These are phyloP conservation scores for Parazoanthus swiftii DNA, from an alignment of 92 coral and sea anemone species.

Conservation along the genomic window DNA sequence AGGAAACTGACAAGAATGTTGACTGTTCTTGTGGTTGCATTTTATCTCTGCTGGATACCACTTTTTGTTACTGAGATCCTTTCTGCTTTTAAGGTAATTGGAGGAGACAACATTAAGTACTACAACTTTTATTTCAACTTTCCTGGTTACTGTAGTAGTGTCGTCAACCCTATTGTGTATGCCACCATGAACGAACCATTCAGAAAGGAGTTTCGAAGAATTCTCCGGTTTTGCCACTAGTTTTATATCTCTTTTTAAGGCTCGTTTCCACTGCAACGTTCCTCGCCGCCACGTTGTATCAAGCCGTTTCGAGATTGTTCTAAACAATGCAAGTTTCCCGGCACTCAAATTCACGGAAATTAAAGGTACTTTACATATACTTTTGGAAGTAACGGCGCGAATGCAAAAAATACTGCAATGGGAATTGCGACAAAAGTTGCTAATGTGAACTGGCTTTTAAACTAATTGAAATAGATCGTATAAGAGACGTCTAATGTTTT, in stretches of 20 bases:
- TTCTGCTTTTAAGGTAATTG: constrained; percentile 4
- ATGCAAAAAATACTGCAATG: no score
- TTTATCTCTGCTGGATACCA: constrained; percentile 36
- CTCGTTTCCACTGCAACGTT: no score
- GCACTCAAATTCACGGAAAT: no score
- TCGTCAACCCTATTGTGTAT: constrained; percentile 17
- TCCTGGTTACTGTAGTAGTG: constrained; percentile 32
- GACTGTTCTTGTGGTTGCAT: constrained; percentile 27
- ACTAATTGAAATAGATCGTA: not conserved
- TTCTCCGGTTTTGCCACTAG: constrained; percentile 1
- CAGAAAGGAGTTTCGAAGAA: constrained; percentile 25
- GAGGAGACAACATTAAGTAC: constrained; percentile 16
- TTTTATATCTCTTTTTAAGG: no score
- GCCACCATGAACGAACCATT: constrained; percentile 18
- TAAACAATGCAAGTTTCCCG: no score
- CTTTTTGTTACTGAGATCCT: constrained; percentile 9
- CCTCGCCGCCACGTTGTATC: no score
- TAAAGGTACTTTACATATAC: no score
- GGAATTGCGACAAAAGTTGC: no score
- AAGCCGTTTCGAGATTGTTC: no score
- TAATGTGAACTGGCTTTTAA: no score
- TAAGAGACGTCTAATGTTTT: not conserved
- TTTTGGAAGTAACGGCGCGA: no score
- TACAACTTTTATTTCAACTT: constrained; percentile 20
- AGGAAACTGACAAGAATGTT: constrained; percentile 17